A percentile compares a stretch with the other conserved stretches of the same genome.
These are phyloP conservation scores for Plecturocebus donacophilus DNA, from an alignment of 2,113 vertebrate genomes.

Conservation along the genomic window DNA sequence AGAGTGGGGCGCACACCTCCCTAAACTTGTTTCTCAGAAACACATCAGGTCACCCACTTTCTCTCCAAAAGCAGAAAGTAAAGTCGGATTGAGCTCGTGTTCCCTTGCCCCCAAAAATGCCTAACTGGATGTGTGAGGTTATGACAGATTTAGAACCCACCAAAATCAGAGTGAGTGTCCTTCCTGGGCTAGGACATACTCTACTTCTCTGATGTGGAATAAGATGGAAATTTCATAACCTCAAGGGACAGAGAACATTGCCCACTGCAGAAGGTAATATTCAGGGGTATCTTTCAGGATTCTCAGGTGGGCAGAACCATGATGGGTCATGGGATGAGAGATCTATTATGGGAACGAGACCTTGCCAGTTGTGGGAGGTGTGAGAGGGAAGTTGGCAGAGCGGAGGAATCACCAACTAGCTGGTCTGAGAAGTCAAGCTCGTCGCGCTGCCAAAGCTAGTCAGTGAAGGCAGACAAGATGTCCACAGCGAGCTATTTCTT, in stretches of 20 bases:
- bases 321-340: too few relatives aligned
- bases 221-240: not conserved
- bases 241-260: not conserved
- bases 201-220: not conserved
- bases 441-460: not conserved
- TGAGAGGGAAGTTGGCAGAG: not conserved
- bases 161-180: not conserved
- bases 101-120: not conserved
- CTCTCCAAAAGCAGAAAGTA: not conserved
- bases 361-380: not conserved
- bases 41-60: not conserved
- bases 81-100: not conserved
- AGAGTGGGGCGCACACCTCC: not conserved
- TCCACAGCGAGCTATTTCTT: not conserved
- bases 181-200: not conserved
- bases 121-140: not conserved
- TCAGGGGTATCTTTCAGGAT: not conserved
- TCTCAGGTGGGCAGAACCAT: not conserved
- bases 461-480: fast-evolving
- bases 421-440: not conserved
- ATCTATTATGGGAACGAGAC: not conserved
- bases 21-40: not conserved
- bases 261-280: not conserved
- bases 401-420: not conserved
- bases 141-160: not conserved